phyloP scores from a whole-genome alignment of 2,113 vertebrate species.

The Channa argus region DNA sequence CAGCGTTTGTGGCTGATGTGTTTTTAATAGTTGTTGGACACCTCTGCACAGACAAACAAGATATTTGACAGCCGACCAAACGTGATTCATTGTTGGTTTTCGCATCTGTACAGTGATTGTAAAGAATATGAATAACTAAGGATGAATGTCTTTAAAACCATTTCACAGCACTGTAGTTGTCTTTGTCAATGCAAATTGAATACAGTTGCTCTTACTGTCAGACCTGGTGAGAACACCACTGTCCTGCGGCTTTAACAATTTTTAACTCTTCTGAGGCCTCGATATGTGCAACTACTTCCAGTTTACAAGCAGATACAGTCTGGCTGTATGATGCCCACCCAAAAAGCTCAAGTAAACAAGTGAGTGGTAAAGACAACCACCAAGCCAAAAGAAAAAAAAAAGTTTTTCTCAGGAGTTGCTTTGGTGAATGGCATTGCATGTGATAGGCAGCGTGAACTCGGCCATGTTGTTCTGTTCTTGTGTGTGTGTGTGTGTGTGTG shows the following conservation, averaged over 20 bases:
- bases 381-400: not conserved
- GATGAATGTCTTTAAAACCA: too few species aligned
- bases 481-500: too few species aligned
- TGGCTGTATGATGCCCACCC: not conserved
- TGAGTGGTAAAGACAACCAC: not conserved
- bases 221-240: too few species aligned
- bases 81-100: not conserved
- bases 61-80: not conserved
- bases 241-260: not conserved
- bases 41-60: too few species aligned
- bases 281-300: not conserved
- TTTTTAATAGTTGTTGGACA: too few species aligned
- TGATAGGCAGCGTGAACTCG: not conserved
- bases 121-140: too few species aligned
- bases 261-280: not conserved
- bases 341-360: constrained; percentile 1
- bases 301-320: constrained; percentile 8
- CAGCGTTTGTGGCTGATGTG: too few species aligned
- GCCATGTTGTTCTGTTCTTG: not conserved
- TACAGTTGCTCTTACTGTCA: not conserved
- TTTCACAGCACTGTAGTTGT: too few species aligned
- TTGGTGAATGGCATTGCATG: not conserved
- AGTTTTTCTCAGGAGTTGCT: not conserved
- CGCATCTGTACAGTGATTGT: too few species aligned
- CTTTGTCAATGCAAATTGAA: not conserved